Percentiles rank a stretch among this genome's conserved stretches.
phyloP scores from a whole-genome alignment of 2,113 vertebrate species.

The Odocoileus hemionus region DNA sequence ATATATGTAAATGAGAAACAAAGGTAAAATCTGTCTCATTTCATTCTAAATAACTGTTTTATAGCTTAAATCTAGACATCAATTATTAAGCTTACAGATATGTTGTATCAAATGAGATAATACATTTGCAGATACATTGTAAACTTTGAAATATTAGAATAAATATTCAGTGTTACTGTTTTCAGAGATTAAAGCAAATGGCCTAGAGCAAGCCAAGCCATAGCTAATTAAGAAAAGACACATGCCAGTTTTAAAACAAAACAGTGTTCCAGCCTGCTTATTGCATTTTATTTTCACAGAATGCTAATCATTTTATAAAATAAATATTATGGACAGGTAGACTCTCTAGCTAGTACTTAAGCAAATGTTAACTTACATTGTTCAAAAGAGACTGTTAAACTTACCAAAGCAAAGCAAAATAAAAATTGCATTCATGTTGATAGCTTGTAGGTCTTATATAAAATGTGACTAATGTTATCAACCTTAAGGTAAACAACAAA shows the following conservation, averaged over 20 bases:
- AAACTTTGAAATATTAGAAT: conserved; percentile 23
- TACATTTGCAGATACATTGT: background rate
- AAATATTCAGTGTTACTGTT: background rate
- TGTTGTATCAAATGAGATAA: background rate
- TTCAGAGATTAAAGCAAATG: conserved; percentile 38
- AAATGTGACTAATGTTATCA: conserved; percentile 38
- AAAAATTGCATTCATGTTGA: background rate
- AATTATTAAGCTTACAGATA: background rate
- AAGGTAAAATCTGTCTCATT: conserved; percentile 7
- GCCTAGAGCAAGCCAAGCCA: background rate
- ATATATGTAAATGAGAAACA: conserved; percentile 17
- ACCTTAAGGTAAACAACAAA: conserved; percentile 48
- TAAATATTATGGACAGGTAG: background rate
- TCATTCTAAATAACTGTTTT: conserved; percentile 24
- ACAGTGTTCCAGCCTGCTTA: background rate
- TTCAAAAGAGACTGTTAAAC: background rate
- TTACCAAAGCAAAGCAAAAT: background rate
- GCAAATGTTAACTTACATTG: background rate
- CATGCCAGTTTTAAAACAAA: background rate
- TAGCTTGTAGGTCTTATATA: conserved; percentile 44
- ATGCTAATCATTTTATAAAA: conserved; percentile 54
- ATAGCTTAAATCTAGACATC: background rate
- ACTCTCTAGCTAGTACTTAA: background rate
- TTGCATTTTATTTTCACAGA: conserved; percentile 40
- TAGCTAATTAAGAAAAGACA: background rate